Evolutionary conservation across 2,113 vertebrate genomes (phyloP), one percentile per base, ranked within the genome.

Genomic region (Oryzias woworae): DNA sequence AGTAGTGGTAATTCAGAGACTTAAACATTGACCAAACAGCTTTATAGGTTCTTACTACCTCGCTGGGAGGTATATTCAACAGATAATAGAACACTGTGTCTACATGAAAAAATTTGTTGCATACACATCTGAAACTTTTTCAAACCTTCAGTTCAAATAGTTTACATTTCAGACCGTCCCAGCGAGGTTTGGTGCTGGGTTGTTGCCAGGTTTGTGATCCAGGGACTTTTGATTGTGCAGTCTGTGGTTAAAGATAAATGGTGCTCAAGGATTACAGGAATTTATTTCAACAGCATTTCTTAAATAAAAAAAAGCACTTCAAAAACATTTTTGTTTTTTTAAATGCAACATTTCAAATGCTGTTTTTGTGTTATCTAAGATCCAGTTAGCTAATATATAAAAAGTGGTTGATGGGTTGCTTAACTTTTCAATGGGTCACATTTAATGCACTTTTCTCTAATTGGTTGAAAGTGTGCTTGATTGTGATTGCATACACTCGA

Each of bases 201-300:
- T 24, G 43, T 66, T 54, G 46, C n/a, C 68, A 61, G 63, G n/a
- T 66, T 66, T 67, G 53, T 23, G 28, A 62, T 53, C 71, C 71
- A 74, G 71, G 58, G 56, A 61, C 64, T 71, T 65, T 23, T 69
- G 62, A 75, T 51, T 66, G 66, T 78, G 75, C 52, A 69, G 64
- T 78, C 64, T 81, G 53, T 62, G 66, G 66, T 59, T 50, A 16
- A 69, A 65, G 36, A 57, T 66, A 48, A 69, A 42, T 59, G 70
- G 47, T 48, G 55, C 68, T 81, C 51, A 45, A 65, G 58, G 59
- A 62, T 71, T 54, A 78, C 26, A 65, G 47, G 49, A 5, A 80
- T 69, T 75, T 14, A 31, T 50, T 69, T 12, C 52, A 77, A 77
- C n/a, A 17, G 12, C 78, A 73, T 75, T 87, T 87, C 76, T 75